phyloP scores from a whole-genome alignment of 2,113 vertebrate species.

The Bufo gargarizans region DNA sequence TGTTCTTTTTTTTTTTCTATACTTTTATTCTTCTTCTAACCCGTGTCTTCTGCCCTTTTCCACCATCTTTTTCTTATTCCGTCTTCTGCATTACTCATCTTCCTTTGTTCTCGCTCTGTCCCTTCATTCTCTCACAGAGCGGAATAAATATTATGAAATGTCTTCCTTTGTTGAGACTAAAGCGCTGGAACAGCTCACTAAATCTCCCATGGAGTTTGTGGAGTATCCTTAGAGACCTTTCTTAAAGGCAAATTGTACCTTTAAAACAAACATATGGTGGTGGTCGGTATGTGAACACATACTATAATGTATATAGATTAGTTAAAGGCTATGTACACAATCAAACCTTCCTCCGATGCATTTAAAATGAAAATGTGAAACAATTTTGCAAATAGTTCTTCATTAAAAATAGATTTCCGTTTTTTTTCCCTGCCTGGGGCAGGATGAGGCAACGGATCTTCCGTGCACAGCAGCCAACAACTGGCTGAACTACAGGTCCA shows the following conservation, averaged over 20 bases:
- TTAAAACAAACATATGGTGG: not conserved
- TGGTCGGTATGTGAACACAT: not conserved
- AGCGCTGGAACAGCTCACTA: conserved; percentile 86
- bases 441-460: too few relatives aligned
- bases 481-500: too few relatives aligned
- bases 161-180: conserved; percentile 92
- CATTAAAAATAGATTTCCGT: too few relatives aligned
- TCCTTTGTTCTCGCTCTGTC: not conserved
- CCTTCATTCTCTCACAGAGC: conserved; percentile 69
- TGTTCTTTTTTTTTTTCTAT: not conserved
- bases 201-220: conserved; percentile 83
- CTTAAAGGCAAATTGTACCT: not conserved
- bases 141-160: conserved; percentile 87
- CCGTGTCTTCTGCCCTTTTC: not conserved
- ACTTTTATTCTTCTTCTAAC: not conserved
- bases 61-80: not conserved
- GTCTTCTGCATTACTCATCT: not conserved
- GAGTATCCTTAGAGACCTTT: conserved; percentile 80
- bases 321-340: not conserved
- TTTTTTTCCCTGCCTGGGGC: too few relatives aligned
- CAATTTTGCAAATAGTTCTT: too few relatives aligned
- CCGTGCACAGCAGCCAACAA: too few relatives aligned
- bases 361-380: too few relatives aligned
- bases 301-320: not conserved
- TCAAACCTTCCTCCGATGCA: not conserved